Percentiles rank a stretch among this genome's conserved stretches.
phyloP scores from a whole-genome alignment of 2,888 invertebrate species.

The Lutraria lutraria region DNA sequence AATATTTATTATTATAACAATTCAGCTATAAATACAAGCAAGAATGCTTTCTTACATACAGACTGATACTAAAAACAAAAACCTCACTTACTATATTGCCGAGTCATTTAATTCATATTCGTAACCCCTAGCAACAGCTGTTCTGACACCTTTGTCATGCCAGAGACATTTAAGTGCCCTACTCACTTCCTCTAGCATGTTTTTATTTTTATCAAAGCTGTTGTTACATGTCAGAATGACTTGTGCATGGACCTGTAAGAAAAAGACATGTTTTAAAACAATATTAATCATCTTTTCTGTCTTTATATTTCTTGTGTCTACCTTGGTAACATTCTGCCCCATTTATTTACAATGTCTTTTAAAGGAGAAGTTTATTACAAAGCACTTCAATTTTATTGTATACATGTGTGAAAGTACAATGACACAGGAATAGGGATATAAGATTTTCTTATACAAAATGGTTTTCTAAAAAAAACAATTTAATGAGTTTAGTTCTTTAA shows the following conservation, averaged over 20 bases:
- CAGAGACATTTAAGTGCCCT: constrained; percentile 88
- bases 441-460: no score
- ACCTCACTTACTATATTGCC: constrained; percentile 84
- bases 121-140: constrained; percentile 90
- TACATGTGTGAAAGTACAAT: no score
- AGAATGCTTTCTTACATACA: no score
- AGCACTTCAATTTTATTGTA: no score
- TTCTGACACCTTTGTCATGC: constrained; percentile 90
- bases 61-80: not conserved
- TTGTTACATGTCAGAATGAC: constrained; percentile 84
- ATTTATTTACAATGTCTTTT: not conserved
- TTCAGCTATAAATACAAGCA: no score
- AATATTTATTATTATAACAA: no score
- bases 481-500: no score
- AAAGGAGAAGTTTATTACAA: no score
- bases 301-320: not conserved
- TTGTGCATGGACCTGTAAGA: constrained; percentile 84
- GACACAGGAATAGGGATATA: no score
- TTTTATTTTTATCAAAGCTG: constrained; percentile 85
- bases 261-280: not conserved
- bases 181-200: constrained; percentile 83
- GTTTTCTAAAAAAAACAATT: no score
- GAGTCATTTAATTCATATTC: constrained; percentile 91
- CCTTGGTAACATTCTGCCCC: not conserved
- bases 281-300: not conserved